Base-by-base conservation (phyloP, 2,888 invertebrate species). In the Corbicula japonica region DNA sequence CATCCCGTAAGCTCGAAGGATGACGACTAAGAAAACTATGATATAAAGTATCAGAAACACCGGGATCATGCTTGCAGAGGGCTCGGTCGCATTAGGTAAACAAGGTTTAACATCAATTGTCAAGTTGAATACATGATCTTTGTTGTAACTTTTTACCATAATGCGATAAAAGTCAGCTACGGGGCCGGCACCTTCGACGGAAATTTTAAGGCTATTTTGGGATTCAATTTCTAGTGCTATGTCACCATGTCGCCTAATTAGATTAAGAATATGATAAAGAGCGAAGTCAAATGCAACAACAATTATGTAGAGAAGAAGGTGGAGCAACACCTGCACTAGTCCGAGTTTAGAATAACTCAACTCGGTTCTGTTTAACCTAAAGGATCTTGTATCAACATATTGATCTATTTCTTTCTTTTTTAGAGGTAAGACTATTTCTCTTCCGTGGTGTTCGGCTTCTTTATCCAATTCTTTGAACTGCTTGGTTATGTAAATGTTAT, bases 401-500 rank as follows among this genome's bases (percentile, higher is more conserved):
- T 86, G 85, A 12, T 78, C 78, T 38, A 76, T 63, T 74, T 91
- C 91, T 32, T 84, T 87, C 21, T 76, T 76, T 70, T 87, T 87
- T 46, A 91, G 77, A 6, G 91, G 91, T 21, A 91, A 71, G n/a
- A 90, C 76, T 8, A 50, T 72, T 23, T 82, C 81, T 18, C 76
- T 71, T 8, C 86, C 84, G 3, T 74, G 28, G 15, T 73, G 71
- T 8, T 75, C 76, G n/a, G 81, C 65, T 48, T 83, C 68, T 35
- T 78, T 68, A 56, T 91, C 91, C 21, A 90, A 60, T 12, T 75
- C 52, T 21, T 70, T 74, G 65, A 91, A 90, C 35, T 80, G 79
- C 10, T 71, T 73, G 5, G 90, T 87, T 52, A 91, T 87, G 77
- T 91, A 91, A 28, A 87, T 73, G 66, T 91, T 91, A 72, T 91